Conservation (phyloP, 1,140 invertebrate genomes). For the Adelges cooleyi region DNA sequence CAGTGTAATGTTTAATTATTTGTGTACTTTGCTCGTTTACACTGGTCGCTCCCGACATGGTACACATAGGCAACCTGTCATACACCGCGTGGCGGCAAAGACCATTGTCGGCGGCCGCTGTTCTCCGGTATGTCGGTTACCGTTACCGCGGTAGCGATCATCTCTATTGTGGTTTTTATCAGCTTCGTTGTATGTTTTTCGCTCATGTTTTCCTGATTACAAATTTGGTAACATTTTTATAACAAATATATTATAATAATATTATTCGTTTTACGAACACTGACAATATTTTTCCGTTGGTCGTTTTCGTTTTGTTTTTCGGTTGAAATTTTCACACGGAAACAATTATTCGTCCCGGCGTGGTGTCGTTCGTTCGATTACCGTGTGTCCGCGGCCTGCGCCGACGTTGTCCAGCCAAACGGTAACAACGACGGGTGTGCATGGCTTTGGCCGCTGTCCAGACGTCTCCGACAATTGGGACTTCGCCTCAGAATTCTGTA, state of each 20-base stretch:
- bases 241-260: background rate
- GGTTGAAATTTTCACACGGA: background rate
- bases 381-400: background rate
- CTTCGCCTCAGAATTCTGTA: conserved; percentile 51
- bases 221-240: background rate
- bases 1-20: too few species aligned
- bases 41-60: too few species aligned
- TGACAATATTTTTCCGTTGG: background rate
- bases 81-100: too few species aligned
- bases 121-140: too few species aligned
- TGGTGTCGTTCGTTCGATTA: background rate
- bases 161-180: background rate
- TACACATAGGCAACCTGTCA: too few species aligned
- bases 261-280: background rate
- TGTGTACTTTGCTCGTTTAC: too few species aligned
- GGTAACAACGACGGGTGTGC: background rate
- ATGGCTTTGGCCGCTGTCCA: conserved; percentile 61
- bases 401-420: background rate
- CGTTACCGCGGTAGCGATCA: background rate
- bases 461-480: conserved; percentile 53
- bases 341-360: background rate
- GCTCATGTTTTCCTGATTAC: background rate
- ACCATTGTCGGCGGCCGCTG: too few species aligned
- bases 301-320: background rate
- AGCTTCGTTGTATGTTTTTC: background rate